Evolutionary conservation across 92 coral and sea anemone genomes (phyloP).

Genomic region (Meandrina meandrites): DNA sequence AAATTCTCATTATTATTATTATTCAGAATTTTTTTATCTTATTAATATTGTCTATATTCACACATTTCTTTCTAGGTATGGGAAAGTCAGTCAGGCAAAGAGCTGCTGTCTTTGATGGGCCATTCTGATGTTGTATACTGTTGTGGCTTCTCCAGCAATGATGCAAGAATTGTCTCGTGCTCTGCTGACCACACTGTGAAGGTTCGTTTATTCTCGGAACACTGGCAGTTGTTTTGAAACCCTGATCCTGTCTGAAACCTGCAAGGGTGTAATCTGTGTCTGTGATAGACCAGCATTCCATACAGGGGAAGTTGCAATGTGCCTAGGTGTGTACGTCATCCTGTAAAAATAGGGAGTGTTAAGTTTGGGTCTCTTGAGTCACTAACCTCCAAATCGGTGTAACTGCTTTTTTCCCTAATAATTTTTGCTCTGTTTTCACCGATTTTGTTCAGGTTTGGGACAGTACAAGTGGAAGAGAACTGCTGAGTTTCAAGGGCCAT

Average conservation of each 20-base stretch:
- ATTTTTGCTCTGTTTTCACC: not conserved
- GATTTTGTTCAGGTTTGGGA: conserved; percentile 74
- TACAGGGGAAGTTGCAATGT: no score
- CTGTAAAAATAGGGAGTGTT: no score
- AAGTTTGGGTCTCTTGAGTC: no score
- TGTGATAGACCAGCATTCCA: no score
- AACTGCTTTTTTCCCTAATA: no score
- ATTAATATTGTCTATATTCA: not conserved
- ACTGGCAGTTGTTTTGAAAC: no score
- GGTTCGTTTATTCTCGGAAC: conserved; percentile 58
- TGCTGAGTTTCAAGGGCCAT: conserved; percentile 76
- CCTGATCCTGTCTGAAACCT: no score
- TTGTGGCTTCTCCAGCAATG: conserved; percentile 79
- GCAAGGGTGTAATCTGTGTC: no score
- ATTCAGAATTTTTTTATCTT: no score
- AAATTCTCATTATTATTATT: no score
- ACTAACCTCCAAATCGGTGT: no score
- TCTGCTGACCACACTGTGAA: conserved; percentile 90
- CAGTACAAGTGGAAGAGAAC: conserved; percentile 61
- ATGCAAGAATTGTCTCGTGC: conserved; percentile 70
- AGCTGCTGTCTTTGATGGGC: conserved; percentile 65
- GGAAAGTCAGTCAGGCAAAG: conserved; percentile 90
- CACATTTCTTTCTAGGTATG: conserved; percentile 68
- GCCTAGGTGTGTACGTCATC: no score
- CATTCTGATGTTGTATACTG: conserved; percentile 85